A percentile compares a stretch with the other conserved stretches of the same genome.
These are phyloP conservation scores for Heteronetta atricapilla DNA, from an alignment of 2,113 vertebrate genomes.

Conservation along the genomic window DNA sequence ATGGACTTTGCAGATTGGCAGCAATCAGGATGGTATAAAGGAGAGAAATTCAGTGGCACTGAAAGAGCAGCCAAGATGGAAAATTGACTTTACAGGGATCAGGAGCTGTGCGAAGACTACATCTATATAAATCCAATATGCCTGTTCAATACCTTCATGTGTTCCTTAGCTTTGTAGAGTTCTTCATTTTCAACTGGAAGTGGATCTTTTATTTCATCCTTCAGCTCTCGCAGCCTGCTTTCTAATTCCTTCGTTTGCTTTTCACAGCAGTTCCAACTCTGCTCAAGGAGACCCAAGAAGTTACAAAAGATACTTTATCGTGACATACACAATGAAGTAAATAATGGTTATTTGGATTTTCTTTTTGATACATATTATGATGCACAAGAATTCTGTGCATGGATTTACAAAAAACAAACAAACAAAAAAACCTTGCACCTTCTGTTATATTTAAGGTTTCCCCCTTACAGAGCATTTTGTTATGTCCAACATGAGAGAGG, in stretches of 20 bases:
- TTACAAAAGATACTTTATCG: neutral
- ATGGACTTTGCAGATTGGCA: neutral
- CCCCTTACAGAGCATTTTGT: neutral
- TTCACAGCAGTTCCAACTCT: conserved; percentile 88
- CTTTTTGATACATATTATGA: neutral
- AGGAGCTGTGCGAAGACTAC: neutral
- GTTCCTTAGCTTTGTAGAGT: conserved; percentile 74
- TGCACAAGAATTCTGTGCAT: neutral
- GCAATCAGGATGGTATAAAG: neutral
- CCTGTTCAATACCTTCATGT: conserved; percentile 79
- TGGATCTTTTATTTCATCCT: conserved; percentile 75
- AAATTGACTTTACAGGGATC: neutral
- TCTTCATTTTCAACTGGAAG: conserved; percentile 81
- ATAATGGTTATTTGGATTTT: neutral
- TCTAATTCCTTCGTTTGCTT: conserved; percentile 72
- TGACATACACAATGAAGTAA: neutral
- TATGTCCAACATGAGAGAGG: neutral
- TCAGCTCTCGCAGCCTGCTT: conserved; percentile 75
- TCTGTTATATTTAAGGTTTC: neutral
- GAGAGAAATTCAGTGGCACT: neutral
- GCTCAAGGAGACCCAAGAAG: conserved; percentile 32
- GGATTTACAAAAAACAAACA: neutral
- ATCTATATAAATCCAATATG: neutral
- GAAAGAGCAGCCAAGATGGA: neutral
- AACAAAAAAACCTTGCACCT: neutral